A percentile compares a stretch with the other conserved stretches of the same genome.
phyloP scores from a whole-genome alignment of 2,888 invertebrate genomes.

The Tinea trinotella region DNA sequence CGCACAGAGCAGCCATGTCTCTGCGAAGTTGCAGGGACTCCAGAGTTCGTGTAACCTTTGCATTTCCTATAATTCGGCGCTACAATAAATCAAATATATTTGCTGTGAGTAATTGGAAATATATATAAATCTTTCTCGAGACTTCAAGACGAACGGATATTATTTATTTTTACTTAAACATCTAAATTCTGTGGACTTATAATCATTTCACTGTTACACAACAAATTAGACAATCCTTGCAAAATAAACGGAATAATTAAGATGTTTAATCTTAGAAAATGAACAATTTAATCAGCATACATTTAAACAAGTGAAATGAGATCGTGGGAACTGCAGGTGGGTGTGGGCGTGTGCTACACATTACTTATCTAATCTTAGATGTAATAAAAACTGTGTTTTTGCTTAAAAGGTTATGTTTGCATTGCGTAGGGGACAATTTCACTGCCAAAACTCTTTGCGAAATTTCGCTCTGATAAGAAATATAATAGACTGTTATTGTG shows the following conservation, averaged over 20 bases:
- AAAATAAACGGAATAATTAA: not conserved
- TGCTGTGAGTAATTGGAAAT: too few relatives aligned
- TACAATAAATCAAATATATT: too few relatives aligned
- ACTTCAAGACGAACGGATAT: too few relatives aligned
- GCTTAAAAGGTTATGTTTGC: constrained; percentile 25
- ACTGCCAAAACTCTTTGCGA: not conserved
- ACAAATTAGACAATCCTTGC: not conserved
- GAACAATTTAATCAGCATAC: not conserved
- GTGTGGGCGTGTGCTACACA: constrained; percentile 29
- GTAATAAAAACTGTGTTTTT: constrained; percentile 37
- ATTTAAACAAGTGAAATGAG: constrained; percentile 22
- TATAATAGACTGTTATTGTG: too few relatives aligned
- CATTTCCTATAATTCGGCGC: too few relatives aligned
- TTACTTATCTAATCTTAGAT: constrained; percentile 37
- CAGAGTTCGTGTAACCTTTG: too few relatives aligned
- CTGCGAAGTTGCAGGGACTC: too few relatives aligned
- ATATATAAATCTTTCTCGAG: too few relatives aligned
- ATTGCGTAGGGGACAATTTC: constrained; percentile 19
- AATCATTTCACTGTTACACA: too few relatives aligned
- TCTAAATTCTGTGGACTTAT: too few relatives aligned
- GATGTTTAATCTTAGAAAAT: not conserved
- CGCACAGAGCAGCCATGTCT: too few relatives aligned
- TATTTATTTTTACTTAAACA: too few relatives aligned
- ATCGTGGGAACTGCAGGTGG: constrained; percentile 44
- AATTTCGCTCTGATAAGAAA: not conserved